Evolutionary conservation across 2,797 vertebrate species (phyloP).

Genomic region (Karalla daura): DNA sequence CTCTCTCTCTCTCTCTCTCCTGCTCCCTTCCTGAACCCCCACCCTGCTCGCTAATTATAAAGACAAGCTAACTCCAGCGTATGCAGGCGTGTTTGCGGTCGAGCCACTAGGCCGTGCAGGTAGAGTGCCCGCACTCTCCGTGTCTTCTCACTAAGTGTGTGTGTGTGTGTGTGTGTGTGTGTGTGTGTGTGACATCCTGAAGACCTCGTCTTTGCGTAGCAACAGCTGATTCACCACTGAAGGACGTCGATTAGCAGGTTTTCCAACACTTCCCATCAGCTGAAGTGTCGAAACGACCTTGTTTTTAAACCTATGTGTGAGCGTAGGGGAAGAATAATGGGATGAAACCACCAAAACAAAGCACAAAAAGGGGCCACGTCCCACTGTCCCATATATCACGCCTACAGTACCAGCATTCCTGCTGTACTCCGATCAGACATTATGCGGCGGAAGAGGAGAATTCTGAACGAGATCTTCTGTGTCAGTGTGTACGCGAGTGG

Average conservation of each 20-base stretch:
- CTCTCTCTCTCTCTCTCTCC: slow-evolving; percentile 16
- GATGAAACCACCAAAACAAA: slow-evolving; percentile 15
- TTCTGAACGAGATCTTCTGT: slow-evolving; percentile 63
- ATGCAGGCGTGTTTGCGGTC: slow-evolving; percentile 24
- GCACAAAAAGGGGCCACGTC: slow-evolving; percentile 8
- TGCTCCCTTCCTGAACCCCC: slow-evolving; percentile 25
- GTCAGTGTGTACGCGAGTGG: slow-evolving; percentile 58
- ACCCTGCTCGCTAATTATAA: slow-evolving; percentile 42
- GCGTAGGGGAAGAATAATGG: slow-evolving; percentile 12
- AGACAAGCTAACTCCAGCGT: slow-evolving; percentile 9
- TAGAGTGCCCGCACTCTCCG: no score
- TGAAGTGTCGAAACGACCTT: slow-evolving; percentile 2
- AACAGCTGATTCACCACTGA: slow-evolving; percentile 46
- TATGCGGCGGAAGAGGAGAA: slow-evolving; percentile 53
- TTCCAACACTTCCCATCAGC: slow-evolving; percentile 1
- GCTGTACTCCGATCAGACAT: slow-evolving; percentile 43
- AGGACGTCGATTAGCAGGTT: slow-evolving; percentile 15
- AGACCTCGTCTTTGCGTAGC: slow-evolving; percentile 35
- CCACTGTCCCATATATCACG: slow-evolving; percentile 41
- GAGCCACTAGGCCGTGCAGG: slow-evolving; percentile 5
- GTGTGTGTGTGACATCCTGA: slow-evolving; percentile 16
- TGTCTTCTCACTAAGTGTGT: no score
- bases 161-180: slow-evolving; percentile 4
- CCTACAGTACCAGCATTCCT: slow-evolving; percentile 42
- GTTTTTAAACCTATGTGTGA: not conserved